Evolutionary conservation across 2,113 vertebrate genomes (phyloP).

Genomic region (Pyrgilauda ruficollis): DNA sequence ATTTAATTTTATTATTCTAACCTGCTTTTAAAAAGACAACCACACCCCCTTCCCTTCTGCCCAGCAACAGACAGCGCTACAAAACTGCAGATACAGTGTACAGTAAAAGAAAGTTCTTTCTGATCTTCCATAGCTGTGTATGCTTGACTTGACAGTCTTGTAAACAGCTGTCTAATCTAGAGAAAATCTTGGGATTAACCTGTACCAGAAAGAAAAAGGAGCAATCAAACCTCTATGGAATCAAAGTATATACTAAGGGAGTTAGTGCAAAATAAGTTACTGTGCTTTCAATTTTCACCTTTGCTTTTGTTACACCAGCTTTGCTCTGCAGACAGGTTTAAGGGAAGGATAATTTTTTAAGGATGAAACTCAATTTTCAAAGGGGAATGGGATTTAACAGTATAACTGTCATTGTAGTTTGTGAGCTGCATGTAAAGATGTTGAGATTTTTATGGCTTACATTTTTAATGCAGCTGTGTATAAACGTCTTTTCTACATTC

Average conservation of each 20-base stretch:
- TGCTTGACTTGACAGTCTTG: background rate
- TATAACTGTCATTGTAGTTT: background rate
- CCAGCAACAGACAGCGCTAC: background rate
- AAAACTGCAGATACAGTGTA: background rate
- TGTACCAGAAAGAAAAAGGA: background rate
- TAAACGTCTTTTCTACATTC: constrained; percentile 2
- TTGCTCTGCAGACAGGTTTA: background rate
- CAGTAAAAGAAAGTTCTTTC: background rate
- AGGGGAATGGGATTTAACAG: constrained; percentile 42
- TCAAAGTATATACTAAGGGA: background rate
- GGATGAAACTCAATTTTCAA: constrained; percentile 49
- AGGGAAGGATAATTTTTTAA: constrained; percentile 35
- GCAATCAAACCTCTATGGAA: background rate
- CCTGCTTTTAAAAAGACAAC: background rate
- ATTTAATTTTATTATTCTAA: background rate
- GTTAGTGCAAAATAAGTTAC: background rate
- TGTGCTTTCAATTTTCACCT: background rate
- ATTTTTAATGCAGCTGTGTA: constrained; percentile 26
- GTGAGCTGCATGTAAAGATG: constrained; percentile 29
- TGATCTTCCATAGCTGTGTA: background rate
- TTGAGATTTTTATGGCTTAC: constrained; percentile 35
- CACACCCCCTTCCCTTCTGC: accelerated
- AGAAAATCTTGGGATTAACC: background rate
- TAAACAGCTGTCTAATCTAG: background rate
- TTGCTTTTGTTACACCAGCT: background rate